Evolutionary conservation across 2,888 invertebrate genomes (phyloP), one percentile per base, ranked within the genome.

Genomic region (Odontocerum albicorne): DNA sequence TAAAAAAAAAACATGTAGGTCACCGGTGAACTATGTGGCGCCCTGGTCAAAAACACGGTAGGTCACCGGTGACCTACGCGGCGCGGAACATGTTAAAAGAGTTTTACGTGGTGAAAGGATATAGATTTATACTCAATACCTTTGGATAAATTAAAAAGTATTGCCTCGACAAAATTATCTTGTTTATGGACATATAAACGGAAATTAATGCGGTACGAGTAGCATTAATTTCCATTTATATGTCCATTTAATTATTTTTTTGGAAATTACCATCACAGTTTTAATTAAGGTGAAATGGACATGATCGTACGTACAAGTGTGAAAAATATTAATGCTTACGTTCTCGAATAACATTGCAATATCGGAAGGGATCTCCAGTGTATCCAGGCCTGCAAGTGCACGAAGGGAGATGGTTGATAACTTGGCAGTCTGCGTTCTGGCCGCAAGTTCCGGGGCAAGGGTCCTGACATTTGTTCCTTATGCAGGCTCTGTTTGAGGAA

Each of bases 371-470:
- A 73, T 89, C 83, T 19, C 89, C 90, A 59, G 80, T 79, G 66
- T 84, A 83, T 56, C 86, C 85, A 33, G 77, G 75, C 2, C 78
- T 74, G 66, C 90, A 90, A 47, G 77, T 79, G 67, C 90, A 90
- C 57, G 81, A 82, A n/a, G 90, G 88, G 57, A 84, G 78, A 69
- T 91, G 90, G 66, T 87, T 87, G 22, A 86, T 77, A 7, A 90
- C 88, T 64, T 82, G 79, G 67, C 91, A 91, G 58, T 83, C 74
- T 2, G 90, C 86, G 68, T 87, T 86, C 56, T 82, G 70, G 12
- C 88, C 90, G 66, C 90, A 90, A 4, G 83, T 82, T 32, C 87
- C 88, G 1, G 84, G 84, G 64, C 92, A 92, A 2, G 92, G 92
- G 71, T 92, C 88, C 62, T 80, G 77, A 67, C 90, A 90, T 74